A percentile compares a stretch with the other conserved stretches of the same genome.
Conservation (phyloP, 2,113 vertebrate genomes). For the Gyps fulvus region DNA sequence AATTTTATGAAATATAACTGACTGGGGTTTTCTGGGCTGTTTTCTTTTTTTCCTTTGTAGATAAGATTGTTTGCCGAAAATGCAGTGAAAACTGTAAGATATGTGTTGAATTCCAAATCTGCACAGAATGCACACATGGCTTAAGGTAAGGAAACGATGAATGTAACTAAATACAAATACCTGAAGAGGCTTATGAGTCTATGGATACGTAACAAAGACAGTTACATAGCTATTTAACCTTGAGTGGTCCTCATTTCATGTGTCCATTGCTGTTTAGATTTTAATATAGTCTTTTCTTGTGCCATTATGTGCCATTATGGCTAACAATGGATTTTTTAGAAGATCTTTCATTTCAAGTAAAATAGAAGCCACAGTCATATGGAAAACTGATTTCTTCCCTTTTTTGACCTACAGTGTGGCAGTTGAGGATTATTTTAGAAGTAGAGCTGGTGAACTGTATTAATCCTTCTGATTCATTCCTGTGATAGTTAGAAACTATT, state of each 20-base stretch:
- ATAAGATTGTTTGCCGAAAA: background rate
- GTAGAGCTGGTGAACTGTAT: background rate
- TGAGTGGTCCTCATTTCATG: background rate
- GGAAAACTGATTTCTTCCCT: background rate
- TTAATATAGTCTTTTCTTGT: background rate
- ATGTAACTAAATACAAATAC: background rate
- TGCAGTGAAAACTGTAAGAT: background rate
- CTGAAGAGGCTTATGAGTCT: background rate
- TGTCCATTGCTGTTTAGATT: background rate
- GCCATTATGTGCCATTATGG: background rate
- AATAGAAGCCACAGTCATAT: background rate
- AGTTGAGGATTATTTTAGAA: background rate
- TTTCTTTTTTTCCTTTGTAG: background rate
- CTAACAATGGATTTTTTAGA: background rate
- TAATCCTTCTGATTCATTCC: conserved; percentile 18
- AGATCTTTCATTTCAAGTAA: background rate
- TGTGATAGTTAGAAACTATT: background rate
- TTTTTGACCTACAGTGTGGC: background rate
- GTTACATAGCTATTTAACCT: background rate
- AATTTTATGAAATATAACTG: background rate
- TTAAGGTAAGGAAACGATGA: background rate
- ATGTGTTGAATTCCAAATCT: background rate
- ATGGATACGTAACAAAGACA: background rate
- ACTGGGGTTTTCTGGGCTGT: background rate
- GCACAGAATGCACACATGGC: background rate